Evolutionary conservation across 2,797 vertebrate genomes (phyloP).

Genomic region (Helostoma temminkii): DNA sequence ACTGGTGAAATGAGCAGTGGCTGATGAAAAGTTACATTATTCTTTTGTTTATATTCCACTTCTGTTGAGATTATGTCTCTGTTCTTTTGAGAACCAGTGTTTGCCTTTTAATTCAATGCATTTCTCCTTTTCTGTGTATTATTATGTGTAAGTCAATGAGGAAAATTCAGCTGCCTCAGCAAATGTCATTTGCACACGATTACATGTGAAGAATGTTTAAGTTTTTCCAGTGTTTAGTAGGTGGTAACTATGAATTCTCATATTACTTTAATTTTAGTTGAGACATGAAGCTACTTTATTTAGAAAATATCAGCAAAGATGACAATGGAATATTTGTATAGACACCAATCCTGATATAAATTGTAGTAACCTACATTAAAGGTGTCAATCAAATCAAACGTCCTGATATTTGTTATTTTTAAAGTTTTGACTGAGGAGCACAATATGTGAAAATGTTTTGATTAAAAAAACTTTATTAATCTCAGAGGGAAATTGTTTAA

Average conservation of each 20-base stretch:
- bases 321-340: slow-evolving; percentile 25
- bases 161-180: neutral
- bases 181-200: slow-evolving; percentile 24
- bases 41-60: neutral
- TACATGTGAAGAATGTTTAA: neutral
- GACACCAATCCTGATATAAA: slow-evolving; percentile 4
- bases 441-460: neutral
- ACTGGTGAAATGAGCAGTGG: neutral
- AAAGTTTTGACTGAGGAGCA: neutral
- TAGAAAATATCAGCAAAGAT: neutral
- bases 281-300: slow-evolving; percentile 35
- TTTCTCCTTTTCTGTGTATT: slow-evolving; percentile 39
- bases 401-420: slow-evolving; percentile 21
- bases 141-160: neutral
- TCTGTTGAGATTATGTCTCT: neutral
- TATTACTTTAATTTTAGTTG: slow-evolving; percentile 3
- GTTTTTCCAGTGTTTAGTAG: neutral
- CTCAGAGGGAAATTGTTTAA: too few species aligned
- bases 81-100: neutral
- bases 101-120: slow-evolving; percentile 35
- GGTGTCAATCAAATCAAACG: slow-evolving; percentile 7
- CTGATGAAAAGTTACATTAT: neutral
- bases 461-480: too few species aligned
- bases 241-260: slow-evolving; percentile 5
- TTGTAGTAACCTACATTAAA: slow-evolving; percentile 47